Evolutionary conservation across 2,797 vertebrate species (phyloP).

Genomic region (Helicolenus hilgendorfi): DNA sequence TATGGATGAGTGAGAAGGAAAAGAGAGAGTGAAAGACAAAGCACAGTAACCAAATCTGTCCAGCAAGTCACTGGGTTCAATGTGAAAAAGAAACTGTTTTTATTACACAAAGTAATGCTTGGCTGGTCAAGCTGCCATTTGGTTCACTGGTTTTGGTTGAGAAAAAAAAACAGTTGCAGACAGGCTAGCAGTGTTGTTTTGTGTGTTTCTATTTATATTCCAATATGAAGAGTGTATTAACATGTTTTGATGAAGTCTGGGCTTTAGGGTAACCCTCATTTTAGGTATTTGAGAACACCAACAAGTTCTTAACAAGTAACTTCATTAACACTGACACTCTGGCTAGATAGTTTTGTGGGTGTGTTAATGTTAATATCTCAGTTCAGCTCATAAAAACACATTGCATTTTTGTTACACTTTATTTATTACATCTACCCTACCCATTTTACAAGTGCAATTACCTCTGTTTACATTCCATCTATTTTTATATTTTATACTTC

Average conservation of each 20-base stretch:
- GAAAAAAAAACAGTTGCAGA: neutral
- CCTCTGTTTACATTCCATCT: no score
- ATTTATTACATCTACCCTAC: no score
- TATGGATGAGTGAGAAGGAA: neutral
- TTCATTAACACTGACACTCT: neutral
- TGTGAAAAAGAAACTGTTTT: neutral
- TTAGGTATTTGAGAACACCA: neutral
- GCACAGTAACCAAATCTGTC: neutral
- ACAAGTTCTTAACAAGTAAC: neutral
- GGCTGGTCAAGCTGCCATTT: conserved; percentile 23
- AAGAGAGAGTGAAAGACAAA: neutral
- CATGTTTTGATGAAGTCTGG: neutral
- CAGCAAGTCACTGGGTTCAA: neutral
- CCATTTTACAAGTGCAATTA: no score
- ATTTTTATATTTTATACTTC: no score
- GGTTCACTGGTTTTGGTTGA: conserved; percentile 3
- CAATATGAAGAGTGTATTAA: neutral
- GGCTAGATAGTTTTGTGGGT: neutral
- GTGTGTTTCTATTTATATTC: conserved; percentile 9
- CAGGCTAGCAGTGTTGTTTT: neutral
- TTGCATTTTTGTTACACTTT: no score
- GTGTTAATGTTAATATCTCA: neutral
- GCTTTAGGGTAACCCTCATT: neutral
- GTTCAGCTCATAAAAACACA: no score
- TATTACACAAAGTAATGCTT: conserved; percentile 26